phyloP scores from a whole-genome alignment of 1,140 invertebrate species.

The Orchesella cincta region DNA sequence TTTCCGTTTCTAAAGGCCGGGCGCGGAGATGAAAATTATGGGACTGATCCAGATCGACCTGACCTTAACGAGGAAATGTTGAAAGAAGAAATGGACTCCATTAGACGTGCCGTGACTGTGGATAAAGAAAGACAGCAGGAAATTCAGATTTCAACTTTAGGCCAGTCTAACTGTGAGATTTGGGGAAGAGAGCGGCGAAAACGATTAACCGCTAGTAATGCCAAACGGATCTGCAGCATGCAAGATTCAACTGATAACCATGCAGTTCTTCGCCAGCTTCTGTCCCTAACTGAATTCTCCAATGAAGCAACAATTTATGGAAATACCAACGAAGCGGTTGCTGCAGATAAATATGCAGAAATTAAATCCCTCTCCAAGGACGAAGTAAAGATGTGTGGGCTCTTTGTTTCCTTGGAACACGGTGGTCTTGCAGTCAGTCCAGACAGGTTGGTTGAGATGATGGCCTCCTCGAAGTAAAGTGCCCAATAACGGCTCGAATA shows the following conservation, averaged over 20 bases:
- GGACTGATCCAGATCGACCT: not conserved
- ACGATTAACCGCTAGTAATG: slow-evolving; percentile 33
- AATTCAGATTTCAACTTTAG: slow-evolving; percentile 17
- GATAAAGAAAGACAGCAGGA: not conserved
- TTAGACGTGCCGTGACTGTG: not conserved
- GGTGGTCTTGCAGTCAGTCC: slow-evolving; percentile 43
- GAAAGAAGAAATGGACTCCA: not conserved
- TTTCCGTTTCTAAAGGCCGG: not conserved
- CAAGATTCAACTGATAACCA: slow-evolving; percentile 12
- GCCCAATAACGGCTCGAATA: slow-evolving; percentile 47
- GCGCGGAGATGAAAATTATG: not conserved
- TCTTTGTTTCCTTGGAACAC: slow-evolving; percentile 24
- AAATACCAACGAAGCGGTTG: slow-evolving; percentile 15
- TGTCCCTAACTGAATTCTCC: not conserved
- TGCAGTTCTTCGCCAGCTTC: not conserved
- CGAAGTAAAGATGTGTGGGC: not conserved
- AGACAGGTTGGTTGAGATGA: slow-evolving; percentile 47
- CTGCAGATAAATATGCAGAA: not conserved
- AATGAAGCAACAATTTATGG: slow-evolving; percentile 18
- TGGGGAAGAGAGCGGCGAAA: not conserved
- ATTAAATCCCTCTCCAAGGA: no score
- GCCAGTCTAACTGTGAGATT: not conserved
- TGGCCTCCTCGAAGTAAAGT: slow-evolving; percentile 51
- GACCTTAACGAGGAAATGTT: not conserved
- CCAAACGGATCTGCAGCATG: not conserved